These are phyloP conservation scores for Melinaea marsaeus DNA, from an alignment of 2,888 invertebrate species.

Conservation along the genomic window DNA sequence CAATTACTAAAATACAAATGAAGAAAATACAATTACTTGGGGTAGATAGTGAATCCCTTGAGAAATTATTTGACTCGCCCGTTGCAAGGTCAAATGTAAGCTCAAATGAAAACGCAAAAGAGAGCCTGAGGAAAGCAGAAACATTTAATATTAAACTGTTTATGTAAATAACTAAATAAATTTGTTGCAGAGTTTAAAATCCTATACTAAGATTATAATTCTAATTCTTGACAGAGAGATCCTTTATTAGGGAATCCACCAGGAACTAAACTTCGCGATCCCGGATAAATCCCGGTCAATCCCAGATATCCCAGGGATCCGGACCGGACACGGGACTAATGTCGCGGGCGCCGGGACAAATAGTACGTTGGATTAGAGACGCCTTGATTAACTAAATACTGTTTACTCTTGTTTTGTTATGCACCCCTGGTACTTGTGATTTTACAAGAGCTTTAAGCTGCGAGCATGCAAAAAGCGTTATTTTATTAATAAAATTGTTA, in stretches of 20 bases:
- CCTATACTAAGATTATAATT: background rate
- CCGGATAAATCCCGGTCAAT: constrained; percentile 48
- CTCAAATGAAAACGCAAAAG: no score
- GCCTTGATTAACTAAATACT: constrained; percentile 67
- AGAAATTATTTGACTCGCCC: no score
- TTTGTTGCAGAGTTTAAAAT: background rate
- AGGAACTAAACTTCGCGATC: constrained; percentile 44
- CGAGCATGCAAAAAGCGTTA: background rate
- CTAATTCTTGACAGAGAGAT: constrained; percentile 8
- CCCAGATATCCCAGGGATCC: constrained; percentile 40
- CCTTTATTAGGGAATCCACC: constrained; percentile 28
- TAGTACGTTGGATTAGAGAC: constrained; percentile 62
- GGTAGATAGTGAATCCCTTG: no score
- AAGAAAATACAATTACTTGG: no score
- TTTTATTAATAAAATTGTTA: background rate
- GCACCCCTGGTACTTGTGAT: constrained; percentile 56
- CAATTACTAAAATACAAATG: no score
- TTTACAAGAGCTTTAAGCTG: constrained; percentile 17
- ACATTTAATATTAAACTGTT: no score
- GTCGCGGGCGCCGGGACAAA: constrained; percentile 65
- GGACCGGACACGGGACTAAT: constrained; percentile 64
- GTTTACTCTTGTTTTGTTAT: constrained; percentile 61
- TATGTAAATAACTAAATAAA: no score
- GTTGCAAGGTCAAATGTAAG: no score
- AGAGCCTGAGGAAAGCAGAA: no score